Evolutionary conservation across 2,888 invertebrate species (phyloP), one percentile per base, ranked within the genome.

Genomic region (Epinotia demarniana): DNA sequence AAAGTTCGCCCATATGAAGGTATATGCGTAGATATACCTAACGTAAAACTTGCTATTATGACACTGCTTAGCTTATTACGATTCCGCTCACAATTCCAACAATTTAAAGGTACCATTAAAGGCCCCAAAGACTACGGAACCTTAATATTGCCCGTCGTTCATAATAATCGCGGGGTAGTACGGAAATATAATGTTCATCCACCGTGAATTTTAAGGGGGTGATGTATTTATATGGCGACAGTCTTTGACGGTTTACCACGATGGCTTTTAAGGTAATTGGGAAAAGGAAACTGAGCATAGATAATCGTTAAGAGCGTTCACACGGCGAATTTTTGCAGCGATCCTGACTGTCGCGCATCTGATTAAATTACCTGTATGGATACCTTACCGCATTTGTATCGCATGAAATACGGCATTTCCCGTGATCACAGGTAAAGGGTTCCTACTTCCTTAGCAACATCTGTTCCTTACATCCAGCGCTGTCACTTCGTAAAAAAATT

Each of bases 21-120:
- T 12, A 58, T 19, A 57, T 11, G 57, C 9, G 13, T 23, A 23
- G 1, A 19, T 6, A 19, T 12, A 13, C 1, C 4, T 60, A 12
- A 43, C 62, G 57, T 64, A 66, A 64, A 58, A 72, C 27, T 16
- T 27, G 27, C 18, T 55, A 62, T 62, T 55, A 55, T n/a, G 39
- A 55, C 11, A 43, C 18, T n/a, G 33, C 66, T 58, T 18, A 11
- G 3, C 72, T 46, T 23, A 64, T 68, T 55, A 55, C 61, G 55
- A 61, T 68, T 68, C 55, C 46, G 12, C 53, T 33, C 33, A 4
- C 67, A 67, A 33, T 60, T 61, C 23, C 8, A 61, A 23, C 61
- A 67, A 73, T 72, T 72, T 72, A 61, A 61, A 61, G 68, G 43
- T n/a, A 68, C 53, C 73, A 73, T 68, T 68, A 46, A 64, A 49